Evolutionary conservation across 2,113 vertebrate species (phyloP).

Genomic region (Casuarius casuarius): DNA sequence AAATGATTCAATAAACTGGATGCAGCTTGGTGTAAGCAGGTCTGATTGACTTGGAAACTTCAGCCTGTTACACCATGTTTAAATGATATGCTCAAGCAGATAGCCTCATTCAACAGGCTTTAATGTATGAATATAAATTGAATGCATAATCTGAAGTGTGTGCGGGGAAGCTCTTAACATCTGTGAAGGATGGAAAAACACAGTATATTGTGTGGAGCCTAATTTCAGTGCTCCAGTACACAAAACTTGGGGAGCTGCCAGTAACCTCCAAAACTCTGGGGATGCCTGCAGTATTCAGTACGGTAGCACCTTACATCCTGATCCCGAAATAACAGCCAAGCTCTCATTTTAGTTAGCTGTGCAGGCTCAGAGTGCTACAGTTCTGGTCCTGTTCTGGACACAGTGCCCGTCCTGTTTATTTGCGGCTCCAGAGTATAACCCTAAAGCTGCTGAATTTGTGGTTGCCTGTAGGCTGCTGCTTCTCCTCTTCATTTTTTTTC

Average conservation of each 20-base stretch:
- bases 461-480: background rate
- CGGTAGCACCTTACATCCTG: no score
- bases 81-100: background rate
- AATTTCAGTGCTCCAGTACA: background rate
- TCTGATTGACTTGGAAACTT: background rate
- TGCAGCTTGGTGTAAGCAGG: background rate
- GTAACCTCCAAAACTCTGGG: background rate
- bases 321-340: background rate
- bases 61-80: background rate
- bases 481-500: background rate
- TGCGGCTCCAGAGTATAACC: background rate
- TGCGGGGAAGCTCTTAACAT: background rate
- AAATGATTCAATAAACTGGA: background rate
- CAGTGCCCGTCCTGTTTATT: accelerated
- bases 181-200: background rate
- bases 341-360: background rate
- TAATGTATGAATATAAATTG: accelerated
- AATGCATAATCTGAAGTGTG: background rate
- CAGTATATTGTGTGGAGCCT: accelerated
- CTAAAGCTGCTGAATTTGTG: background rate
- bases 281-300: accelerated
- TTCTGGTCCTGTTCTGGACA: background rate
- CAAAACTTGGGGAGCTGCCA: background rate
- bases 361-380: accelerated
- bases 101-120: background rate